Evolutionary conservation across 2,888 invertebrate genomes (phyloP).

Genomic region (Acholoe squamosa): DNA sequence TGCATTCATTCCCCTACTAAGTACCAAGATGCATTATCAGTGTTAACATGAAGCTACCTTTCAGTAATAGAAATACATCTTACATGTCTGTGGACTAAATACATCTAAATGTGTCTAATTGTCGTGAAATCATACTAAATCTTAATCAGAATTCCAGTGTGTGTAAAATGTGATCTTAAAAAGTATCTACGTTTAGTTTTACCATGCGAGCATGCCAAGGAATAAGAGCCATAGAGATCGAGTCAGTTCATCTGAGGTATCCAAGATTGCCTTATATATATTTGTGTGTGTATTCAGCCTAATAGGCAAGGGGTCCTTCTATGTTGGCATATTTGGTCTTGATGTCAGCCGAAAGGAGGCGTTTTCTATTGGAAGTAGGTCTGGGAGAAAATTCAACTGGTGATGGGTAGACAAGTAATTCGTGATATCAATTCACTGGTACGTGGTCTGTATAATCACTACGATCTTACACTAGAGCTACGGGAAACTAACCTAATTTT

Average conservation of each 20-base stretch:
- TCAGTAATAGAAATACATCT: neutral
- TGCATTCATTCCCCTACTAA: slow-evolving; percentile 23
- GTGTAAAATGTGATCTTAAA: neutral
- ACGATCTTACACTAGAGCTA: slow-evolving; percentile 26
- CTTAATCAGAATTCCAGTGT: neutral
- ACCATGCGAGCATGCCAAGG: slow-evolving; percentile 52
- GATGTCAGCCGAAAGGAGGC: slow-evolving; percentile 20
- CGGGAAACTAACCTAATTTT: slow-evolving; percentile 33
- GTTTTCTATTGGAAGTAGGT: slow-evolving; percentile 22
- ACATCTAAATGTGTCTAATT: slow-evolving; percentile 15
- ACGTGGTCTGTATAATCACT: neutral
- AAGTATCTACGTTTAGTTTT: neutral
- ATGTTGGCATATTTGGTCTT: slow-evolving; percentile 35
- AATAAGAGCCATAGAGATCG: slow-evolving; percentile 54
- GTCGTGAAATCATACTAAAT: slow-evolving; percentile 14
- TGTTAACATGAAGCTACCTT: neutral
- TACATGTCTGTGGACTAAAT: slow-evolving; percentile 21
- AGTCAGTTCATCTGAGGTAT: slow-evolving; percentile 59
- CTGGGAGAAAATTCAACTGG: slow-evolving; percentile 39
- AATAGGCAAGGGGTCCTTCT: slow-evolving; percentile 39
- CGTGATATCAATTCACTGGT: slow-evolving; percentile 43
- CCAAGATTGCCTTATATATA: slow-evolving; percentile 17
- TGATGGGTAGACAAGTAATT: slow-evolving; percentile 49
- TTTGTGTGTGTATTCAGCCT: slow-evolving; percentile 53
- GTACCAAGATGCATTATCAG: neutral